These are phyloP conservation scores for Drosophila borealis DNA, from an alignment of 2,888 invertebrate species.

Conservation along the genomic window DNA sequence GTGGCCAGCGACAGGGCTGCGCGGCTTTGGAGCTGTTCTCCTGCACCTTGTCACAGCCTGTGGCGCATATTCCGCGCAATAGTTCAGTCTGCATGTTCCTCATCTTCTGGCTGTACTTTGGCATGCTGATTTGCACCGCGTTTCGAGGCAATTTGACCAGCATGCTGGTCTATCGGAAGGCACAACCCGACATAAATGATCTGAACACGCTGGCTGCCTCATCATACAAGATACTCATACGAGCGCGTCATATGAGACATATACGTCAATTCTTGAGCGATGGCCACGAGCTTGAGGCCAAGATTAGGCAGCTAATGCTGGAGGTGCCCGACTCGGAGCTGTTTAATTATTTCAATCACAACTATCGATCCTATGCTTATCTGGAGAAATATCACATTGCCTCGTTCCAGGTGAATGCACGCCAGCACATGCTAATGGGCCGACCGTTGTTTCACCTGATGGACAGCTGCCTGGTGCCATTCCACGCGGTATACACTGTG, in stretches of 20 bases:
- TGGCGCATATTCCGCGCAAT: constrained; percentile 45
- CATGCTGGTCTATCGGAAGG: constrained; percentile 79
- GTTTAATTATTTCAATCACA: constrained; percentile 83
- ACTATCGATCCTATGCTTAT: constrained; percentile 85
- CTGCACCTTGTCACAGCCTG: constrained; percentile 72
- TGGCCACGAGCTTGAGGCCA: constrained; percentile 57
- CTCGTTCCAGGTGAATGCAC: constrained; percentile 68
- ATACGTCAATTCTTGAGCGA: constrained; percentile 84
- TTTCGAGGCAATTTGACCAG: constrained; percentile 84
- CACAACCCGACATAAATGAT: constrained; percentile 80
- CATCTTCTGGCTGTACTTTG: constrained; percentile 81
- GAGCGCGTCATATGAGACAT: constrained; percentile 84
- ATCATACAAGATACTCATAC: constrained; percentile 82
- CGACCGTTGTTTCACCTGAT: constrained; percentile 86
- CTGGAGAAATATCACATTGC: constrained; percentile 86
- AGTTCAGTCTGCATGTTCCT: constrained; percentile 74
- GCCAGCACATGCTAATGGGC: constrained; percentile 81
- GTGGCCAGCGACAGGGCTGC: constrained; percentile 9
- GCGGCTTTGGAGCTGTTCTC: constrained; percentile 67
- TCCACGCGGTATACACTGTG: constrained; percentile 86
- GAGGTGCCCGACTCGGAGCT: constrained; percentile 85
- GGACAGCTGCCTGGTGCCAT: constrained; percentile 86
- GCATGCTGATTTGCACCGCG: constrained; percentile 81
- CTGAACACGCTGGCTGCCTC: constrained; percentile 76
- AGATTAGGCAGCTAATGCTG: constrained; percentile 83